Evolutionary conservation across 2,888 invertebrate genomes (phyloP).

Genomic region (Anthophora plumipes): DNA sequence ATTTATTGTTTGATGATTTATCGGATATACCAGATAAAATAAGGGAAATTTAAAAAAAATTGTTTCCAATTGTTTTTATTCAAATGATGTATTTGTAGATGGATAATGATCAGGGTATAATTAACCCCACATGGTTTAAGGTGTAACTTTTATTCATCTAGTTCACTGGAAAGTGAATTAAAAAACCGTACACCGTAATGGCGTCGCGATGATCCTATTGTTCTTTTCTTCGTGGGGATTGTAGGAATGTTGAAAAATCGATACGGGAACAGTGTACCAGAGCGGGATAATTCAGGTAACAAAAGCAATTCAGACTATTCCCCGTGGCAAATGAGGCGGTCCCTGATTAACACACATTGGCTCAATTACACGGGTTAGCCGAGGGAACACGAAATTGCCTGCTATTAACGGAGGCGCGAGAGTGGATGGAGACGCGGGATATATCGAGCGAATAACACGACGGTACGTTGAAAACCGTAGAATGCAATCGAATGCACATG

Average conservation of each 20-base stretch:
- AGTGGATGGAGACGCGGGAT: conserved; percentile 70
- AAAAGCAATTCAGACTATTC: conserved; percentile 76
- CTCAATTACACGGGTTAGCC: conserved; percentile 76
- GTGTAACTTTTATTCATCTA: too few relatives aligned
- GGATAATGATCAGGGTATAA: too few relatives aligned
- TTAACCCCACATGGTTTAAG: too few relatives aligned
- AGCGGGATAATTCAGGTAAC: conserved; percentile 71
- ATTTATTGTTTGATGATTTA: too few relatives aligned
- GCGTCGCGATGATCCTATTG: not conserved
- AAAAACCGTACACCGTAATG: too few relatives aligned
- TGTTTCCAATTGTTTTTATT: too few relatives aligned
- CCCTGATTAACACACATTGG: conserved; percentile 77
- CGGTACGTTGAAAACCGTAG: conserved; percentile 64
- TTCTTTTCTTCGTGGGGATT: not conserved
- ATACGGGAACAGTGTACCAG: conserved; percentile 27
- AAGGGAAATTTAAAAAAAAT: not conserved
- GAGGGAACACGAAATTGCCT: conserved; percentile 76
- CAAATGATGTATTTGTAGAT: too few relatives aligned
- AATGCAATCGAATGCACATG: conserved; percentile 39
- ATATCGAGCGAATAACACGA: conserved; percentile 69
- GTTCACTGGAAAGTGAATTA: too few relatives aligned
- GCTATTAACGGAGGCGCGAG: conserved; percentile 75
- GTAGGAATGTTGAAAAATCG: conserved; percentile 21
- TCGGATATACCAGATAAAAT: not conserved
- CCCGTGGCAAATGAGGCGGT: conserved; percentile 75